These are phyloP conservation scores for Lepidocyrtoides sp. DNA, from an alignment of 2,888 invertebrate genomes.

Conservation along the genomic window DNA sequence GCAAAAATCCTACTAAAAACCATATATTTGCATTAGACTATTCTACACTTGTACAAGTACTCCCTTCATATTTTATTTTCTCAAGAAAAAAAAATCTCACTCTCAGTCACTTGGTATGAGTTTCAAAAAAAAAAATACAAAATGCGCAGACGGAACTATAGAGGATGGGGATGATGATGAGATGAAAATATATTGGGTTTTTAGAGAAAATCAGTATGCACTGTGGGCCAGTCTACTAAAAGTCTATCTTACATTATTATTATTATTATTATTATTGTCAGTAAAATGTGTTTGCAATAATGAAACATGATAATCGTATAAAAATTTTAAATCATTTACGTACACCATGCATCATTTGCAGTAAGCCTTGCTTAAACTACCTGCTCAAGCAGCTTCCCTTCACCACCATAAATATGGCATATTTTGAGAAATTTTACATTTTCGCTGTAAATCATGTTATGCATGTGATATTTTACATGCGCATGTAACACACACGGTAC, in stretches of 20 bases:
- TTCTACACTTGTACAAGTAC: background rate
- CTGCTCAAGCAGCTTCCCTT: constrained; percentile 2
- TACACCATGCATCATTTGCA: constrained; percentile 36
- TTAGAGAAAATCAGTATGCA: constrained; percentile 33
- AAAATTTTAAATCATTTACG: constrained; percentile 38
- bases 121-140: background rate
- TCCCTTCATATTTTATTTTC: background rate
- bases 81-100: background rate
- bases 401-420: background rate
- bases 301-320: constrained; percentile 58
- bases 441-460: constrained; percentile 18
- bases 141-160: constrained; percentile 4
- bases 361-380: background rate
- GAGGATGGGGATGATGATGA: background rate
- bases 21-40: constrained; percentile 33
- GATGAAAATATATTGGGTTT: background rate
- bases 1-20: background rate
- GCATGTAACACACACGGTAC: constrained; percentile 20
- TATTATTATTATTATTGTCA: background rate
- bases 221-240: background rate
- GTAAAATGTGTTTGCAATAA: constrained; percentile 29
- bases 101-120: background rate
- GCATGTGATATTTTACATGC: constrained; percentile 10
- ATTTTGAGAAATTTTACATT: constrained; percentile 10
- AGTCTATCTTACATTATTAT: background rate